Percentiles rank a stretch among this genome's conserved stretches.
Evolutionary conservation across 2,797 vertebrate species (phyloP).

Genomic region (Calcarius lapponicus): DNA sequence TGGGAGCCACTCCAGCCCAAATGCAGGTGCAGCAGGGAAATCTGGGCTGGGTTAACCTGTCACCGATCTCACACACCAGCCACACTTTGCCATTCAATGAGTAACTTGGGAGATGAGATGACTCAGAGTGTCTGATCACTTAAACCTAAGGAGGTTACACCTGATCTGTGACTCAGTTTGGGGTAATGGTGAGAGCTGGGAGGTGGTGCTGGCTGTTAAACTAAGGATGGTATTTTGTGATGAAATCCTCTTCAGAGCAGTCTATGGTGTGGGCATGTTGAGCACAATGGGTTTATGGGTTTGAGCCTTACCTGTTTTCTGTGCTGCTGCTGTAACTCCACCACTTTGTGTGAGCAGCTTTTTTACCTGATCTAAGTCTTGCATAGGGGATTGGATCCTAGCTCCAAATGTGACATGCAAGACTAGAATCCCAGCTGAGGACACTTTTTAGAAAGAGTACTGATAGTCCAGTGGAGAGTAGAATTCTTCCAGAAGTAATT

Average conservation of each 20-base stretch:
- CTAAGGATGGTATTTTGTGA: neutral
- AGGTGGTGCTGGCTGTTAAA: neutral
- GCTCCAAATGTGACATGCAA: neutral
- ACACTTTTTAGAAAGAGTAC: neutral
- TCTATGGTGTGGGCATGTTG: accelerated
- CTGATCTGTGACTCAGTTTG: neutral
- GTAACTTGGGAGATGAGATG: neutral
- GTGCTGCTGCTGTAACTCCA: neutral
- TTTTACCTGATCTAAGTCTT: neutral
- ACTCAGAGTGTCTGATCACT: neutral
- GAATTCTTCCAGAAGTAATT: neutral
- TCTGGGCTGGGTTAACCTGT: neutral
- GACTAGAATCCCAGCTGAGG: neutral
- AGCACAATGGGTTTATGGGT: neutral
- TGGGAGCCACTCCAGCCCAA: neutral
- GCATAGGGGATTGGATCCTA: neutral
- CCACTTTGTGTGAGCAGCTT: neutral
- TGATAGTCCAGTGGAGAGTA: neutral
- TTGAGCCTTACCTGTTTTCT: conserved; percentile 13
- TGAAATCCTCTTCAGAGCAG: neutral
- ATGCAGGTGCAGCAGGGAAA: neutral
- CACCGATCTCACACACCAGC: neutral
- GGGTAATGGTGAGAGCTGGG: neutral
- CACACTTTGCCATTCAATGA: neutral
- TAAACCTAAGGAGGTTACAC: neutral